Evolutionary conservation across 2,888 invertebrate genomes (phyloP).

Genomic region (Synergus gifuensis): DNA sequence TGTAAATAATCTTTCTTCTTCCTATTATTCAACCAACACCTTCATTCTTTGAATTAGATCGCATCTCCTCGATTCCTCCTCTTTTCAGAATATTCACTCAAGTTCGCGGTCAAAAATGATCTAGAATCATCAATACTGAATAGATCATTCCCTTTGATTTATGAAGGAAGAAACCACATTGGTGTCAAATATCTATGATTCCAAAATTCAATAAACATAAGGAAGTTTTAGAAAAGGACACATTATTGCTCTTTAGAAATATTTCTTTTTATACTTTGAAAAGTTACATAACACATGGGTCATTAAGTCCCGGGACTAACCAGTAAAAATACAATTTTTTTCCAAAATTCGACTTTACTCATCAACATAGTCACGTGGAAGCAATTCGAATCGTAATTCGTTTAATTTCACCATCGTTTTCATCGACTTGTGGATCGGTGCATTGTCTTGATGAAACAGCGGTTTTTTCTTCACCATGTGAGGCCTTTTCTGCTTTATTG

Average conservation of each 20-base stretch:
- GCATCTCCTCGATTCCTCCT: neutral
- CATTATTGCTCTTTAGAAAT: neutral
- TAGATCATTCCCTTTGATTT: neutral
- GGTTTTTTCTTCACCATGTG: too few species aligned
- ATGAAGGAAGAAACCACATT: constrained; percentile 2
- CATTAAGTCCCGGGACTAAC: too few species aligned
- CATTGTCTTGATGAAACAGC: too few species aligned
- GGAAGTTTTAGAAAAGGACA: neutral
- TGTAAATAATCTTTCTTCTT: constrained; percentile 39
- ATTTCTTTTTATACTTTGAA: neutral
- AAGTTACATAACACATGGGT: neutral
- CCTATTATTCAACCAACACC: constrained; percentile 7
- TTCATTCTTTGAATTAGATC: constrained; percentile 12
- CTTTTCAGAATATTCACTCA: constrained; percentile 13
- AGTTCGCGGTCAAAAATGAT: constrained; percentile 25
- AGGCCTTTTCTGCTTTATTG: too few species aligned
- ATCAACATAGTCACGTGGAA: too few species aligned
- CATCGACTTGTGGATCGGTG: too few species aligned
- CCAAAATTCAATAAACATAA: neutral
- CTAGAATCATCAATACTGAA: constrained; percentile 18
- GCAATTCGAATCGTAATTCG: too few species aligned
- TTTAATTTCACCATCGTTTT: too few species aligned
- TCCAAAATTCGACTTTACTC: too few species aligned
- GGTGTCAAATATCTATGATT: neutral
- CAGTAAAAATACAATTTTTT: too few species aligned